Conservation (phyloP, 2,888 invertebrate species). For the Dendrolimus pini region DNA sequence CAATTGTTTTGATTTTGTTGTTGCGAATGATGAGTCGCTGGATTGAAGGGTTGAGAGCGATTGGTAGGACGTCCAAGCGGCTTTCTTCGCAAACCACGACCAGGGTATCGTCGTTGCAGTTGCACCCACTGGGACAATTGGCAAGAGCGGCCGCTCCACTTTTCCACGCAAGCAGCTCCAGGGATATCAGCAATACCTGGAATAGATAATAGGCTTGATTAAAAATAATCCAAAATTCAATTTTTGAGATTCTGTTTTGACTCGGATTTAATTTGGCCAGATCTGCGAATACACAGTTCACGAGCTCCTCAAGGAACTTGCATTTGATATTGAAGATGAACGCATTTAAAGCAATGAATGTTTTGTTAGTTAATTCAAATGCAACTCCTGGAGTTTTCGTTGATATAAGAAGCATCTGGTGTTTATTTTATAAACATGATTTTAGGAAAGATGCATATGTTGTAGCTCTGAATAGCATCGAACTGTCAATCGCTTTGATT, state of each 20-base stretch:
- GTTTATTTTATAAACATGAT: no score
- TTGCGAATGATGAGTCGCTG: conserved; percentile 89
- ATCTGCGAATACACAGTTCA: no score
- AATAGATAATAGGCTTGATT: conserved; percentile 19
- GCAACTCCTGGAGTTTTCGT: no score
- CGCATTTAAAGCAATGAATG: no score
- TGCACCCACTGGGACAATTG: conserved; percentile 91
- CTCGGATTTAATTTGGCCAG: no score
- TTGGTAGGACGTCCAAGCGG: conserved; percentile 91
- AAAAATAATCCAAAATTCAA: neutral
- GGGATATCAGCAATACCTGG: conserved; percentile 57
- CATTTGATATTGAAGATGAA: no score
- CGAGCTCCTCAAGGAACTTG: no score
- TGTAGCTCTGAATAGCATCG: no score
- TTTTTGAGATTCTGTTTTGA: neutral
- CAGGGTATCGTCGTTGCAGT: conserved; percentile 92
- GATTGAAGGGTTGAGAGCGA: conserved; percentile 93
- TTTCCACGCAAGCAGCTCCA: conserved; percentile 52
- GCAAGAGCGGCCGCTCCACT: conserved; percentile 78
- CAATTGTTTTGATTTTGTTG: conserved; percentile 92
- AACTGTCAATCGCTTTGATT: no score
- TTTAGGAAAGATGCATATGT: no score
- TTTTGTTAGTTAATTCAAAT: no score
- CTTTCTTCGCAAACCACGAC: conserved; percentile 91
- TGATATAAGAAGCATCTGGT: no score